Conservation (phyloP, 2,888 invertebrate genomes). For the Drosophila quinaria region DNA sequence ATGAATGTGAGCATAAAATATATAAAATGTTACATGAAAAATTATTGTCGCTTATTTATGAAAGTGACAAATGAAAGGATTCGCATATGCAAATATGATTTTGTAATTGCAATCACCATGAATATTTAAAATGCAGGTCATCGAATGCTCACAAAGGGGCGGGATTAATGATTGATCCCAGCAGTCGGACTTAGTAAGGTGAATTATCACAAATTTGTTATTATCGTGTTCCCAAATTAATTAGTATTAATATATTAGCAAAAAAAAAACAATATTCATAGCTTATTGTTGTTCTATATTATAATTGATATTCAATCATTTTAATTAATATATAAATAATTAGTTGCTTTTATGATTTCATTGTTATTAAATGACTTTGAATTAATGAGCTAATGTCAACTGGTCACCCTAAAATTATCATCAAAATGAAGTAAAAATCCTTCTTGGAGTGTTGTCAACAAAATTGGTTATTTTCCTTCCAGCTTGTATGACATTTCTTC, state of each 20-base stretch:
- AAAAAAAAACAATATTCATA: constrained; percentile 3
- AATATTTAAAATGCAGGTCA: constrained; percentile 74
- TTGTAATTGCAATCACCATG: constrained; percentile 70
- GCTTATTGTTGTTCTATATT: constrained; percentile 13
- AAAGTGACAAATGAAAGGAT: constrained; percentile 74
- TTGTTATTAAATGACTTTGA: constrained; percentile 7
- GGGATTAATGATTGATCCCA: constrained; percentile 48
- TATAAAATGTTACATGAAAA: constrained; percentile 54
- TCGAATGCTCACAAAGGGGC: neutral
- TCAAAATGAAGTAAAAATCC: too few relatives aligned
- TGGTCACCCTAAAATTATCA: too few relatives aligned
- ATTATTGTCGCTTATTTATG: constrained; percentile 59
- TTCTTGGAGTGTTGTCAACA: too few relatives aligned
- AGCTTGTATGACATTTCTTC: too few relatives aligned
- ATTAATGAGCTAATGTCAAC: neutral
- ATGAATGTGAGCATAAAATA: constrained; percentile 8
- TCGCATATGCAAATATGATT: constrained; percentile 72
- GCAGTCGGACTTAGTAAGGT: constrained; percentile 10
- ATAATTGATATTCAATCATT: constrained; percentile 26
- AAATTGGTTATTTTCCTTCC: too few relatives aligned
- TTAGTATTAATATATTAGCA: constrained; percentile 26
- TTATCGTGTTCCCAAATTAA: constrained; percentile 19
- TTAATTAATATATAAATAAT: constrained; percentile 25
- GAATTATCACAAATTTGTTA: constrained; percentile 23
- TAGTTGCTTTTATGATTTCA: constrained; percentile 1